Percentiles rank a stretch among this genome's conserved stretches.
These are phyloP conservation scores for Danio aesculapii DNA, from an alignment of 2,797 vertebrate species.

Conservation along the genomic window DNA sequence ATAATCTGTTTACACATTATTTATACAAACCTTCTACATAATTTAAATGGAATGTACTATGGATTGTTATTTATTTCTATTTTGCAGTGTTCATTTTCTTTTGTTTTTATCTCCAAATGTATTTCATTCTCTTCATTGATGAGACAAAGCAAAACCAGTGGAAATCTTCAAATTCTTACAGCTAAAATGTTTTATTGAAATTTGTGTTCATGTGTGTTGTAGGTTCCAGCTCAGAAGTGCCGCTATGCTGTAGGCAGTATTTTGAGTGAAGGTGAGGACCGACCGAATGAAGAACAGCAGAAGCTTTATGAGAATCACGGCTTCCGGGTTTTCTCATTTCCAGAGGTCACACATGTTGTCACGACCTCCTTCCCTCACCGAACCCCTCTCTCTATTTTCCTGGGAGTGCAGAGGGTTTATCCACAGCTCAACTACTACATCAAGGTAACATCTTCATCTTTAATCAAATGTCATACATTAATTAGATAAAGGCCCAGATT, in stretches of 20 bases:
- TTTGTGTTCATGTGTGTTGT: slow-evolving; percentile 24
- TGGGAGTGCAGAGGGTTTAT: slow-evolving; percentile 89
- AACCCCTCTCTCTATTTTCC: slow-evolving; percentile 85
- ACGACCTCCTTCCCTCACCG: slow-evolving; percentile 89
- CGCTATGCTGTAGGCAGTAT: slow-evolving; percentile 91
- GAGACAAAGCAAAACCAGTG: too few relatives aligned
- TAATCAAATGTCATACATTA: neutral
- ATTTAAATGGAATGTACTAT: too few relatives aligned
- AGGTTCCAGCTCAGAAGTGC: slow-evolving; percentile 89
- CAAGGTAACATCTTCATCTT: slow-evolving; percentile 78
- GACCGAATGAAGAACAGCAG: slow-evolving; percentile 83
- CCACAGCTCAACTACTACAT: slow-evolving; percentile 88
- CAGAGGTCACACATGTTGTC: slow-evolving; percentile 92
- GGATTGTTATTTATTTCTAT: too few relatives aligned
- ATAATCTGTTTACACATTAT: too few relatives aligned
- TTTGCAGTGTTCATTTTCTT: too few relatives aligned
- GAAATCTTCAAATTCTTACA: too few relatives aligned
- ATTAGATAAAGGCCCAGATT: too few relatives aligned
- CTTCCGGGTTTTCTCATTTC: slow-evolving; percentile 92
- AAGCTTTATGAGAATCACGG: slow-evolving; percentile 89
- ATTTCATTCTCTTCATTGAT: too few relatives aligned
- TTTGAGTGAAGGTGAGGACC: slow-evolving; percentile 88
- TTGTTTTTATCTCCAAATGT: too few relatives aligned
- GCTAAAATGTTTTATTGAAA: too few relatives aligned
- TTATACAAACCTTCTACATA: too few relatives aligned